Evolutionary conservation across 2,888 invertebrate species (phyloP).

Genomic region (Neoascia interrupta): DNA sequence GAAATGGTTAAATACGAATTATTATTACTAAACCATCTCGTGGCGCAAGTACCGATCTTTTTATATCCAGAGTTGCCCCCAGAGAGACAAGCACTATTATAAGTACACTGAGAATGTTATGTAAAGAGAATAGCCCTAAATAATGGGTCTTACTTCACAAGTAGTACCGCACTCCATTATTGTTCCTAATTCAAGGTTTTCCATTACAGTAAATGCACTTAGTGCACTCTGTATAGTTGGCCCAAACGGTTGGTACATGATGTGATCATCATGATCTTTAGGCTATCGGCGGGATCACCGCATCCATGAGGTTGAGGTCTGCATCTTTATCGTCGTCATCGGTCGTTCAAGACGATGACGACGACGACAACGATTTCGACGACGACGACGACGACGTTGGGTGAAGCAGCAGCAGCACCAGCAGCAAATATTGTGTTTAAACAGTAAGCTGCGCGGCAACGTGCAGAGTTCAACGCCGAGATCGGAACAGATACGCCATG

Average conservation of each 20-base stretch:
- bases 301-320: conserved; percentile 59
- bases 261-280: conserved; percentile 65
- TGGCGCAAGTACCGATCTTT: too few relatives aligned
- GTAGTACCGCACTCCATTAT: conserved; percentile 62
- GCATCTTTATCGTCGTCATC: conserved; percentile 43
- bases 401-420: not conserved
- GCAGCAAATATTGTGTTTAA: conserved; percentile 45
- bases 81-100: too few relatives aligned
- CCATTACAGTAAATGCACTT: conserved; percentile 64
- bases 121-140: conserved; percentile 62
- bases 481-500: conserved; percentile 40
- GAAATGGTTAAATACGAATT: too few relatives aligned
- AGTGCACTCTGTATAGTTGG: conserved; percentile 32
- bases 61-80: too few relatives aligned
- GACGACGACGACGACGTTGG: not conserved
- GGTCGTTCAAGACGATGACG: not conserved
- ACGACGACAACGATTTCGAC: conserved; percentile 6
- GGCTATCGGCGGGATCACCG: conserved; percentile 59
- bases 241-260: conserved; percentile 53
- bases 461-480: conserved; percentile 41
- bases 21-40: too few relatives aligned
- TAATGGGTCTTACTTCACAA: conserved; percentile 64
- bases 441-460: conserved; percentile 47
- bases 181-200: conserved; percentile 62
- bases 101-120: conserved; percentile 41